These are phyloP conservation scores for Plagodis dolabraria DNA, from an alignment of 2,888 invertebrate species.

Conservation along the genomic window DNA sequence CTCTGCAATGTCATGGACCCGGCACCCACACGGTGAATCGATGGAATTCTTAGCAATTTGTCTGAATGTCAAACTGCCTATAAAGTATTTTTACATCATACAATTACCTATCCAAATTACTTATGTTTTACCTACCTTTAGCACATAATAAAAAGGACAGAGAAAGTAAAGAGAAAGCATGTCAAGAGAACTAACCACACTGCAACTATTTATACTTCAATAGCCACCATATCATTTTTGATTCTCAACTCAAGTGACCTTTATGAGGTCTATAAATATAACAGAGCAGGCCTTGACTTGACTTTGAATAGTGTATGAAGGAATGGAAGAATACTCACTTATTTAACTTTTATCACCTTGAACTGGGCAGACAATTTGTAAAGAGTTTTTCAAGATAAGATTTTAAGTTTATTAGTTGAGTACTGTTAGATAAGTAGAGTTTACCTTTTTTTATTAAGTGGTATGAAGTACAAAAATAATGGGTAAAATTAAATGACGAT, in stretches of 20 bases:
- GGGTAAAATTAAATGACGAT: no score
- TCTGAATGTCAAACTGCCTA: no score
- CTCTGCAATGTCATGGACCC: no score
- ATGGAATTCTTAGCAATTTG: no score
- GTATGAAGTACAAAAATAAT: no score
- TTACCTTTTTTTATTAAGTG: no score
- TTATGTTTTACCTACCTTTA: neutral
- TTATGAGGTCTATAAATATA: constrained; percentile 18
- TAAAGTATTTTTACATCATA: neutral
- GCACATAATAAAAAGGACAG: no score
- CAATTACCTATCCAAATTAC: neutral
- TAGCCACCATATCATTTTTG: constrained; percentile 1
- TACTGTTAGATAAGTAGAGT: no score
- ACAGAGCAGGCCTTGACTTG: constrained; percentile 14
- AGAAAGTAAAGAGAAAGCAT: neutral
- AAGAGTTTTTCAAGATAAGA: neutral
- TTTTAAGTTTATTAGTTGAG: neutral
- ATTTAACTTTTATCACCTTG: constrained; percentile 15
- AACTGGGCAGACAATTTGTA: constrained; percentile 12
- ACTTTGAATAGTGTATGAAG: constrained; percentile 19
- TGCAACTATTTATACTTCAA: neutral
- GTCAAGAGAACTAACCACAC: neutral
- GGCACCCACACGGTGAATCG: no score
- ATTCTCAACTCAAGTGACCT: constrained; percentile 10
- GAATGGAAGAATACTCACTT: constrained; percentile 3